phyloP scores from a whole-genome alignment of 1,140 invertebrate species.

The Habropoda laboriosa region DNA sequence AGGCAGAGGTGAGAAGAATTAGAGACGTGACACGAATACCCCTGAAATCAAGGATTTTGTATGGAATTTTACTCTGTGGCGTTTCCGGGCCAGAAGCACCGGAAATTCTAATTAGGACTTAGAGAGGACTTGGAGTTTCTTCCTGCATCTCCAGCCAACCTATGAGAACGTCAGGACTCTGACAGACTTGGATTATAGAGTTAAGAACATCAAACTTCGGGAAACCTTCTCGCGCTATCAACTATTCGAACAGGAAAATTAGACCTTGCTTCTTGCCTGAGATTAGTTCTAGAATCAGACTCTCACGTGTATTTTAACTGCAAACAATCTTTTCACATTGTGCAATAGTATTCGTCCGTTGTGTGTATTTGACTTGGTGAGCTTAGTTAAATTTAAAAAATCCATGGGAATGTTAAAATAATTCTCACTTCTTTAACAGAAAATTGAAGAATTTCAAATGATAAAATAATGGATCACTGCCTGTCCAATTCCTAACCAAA shows the following conservation, averaged over 20 bases:
- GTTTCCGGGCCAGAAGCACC: neutral
- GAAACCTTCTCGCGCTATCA: neutral
- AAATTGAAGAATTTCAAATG: no score
- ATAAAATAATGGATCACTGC: no score
- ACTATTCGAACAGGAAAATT: constrained; percentile 15
- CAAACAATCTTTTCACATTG: no score
- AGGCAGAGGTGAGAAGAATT: neutral
- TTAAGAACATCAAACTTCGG: constrained; percentile 27
- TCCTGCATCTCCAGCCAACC: neutral
- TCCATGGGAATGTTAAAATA: no score
- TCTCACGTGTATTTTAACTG: neutral
- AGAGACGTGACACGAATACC: neutral
- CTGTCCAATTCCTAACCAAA: no score
- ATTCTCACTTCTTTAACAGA: no score
- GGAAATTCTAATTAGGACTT: constrained; percentile 39
- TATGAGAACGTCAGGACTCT: constrained; percentile 14
- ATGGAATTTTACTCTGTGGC: constrained; percentile 1
- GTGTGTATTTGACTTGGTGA: no score
- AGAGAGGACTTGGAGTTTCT: constrained; percentile 8
- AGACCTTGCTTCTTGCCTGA: neutral
- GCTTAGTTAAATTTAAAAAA: no score
- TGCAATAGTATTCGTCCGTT: no score
- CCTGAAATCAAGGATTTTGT: neutral
- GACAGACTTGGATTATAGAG: constrained; percentile 11
- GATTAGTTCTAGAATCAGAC: neutral